phyloP scores from a whole-genome alignment of 1,140 invertebrate genomes.

The Drosophila albomicans region DNA sequence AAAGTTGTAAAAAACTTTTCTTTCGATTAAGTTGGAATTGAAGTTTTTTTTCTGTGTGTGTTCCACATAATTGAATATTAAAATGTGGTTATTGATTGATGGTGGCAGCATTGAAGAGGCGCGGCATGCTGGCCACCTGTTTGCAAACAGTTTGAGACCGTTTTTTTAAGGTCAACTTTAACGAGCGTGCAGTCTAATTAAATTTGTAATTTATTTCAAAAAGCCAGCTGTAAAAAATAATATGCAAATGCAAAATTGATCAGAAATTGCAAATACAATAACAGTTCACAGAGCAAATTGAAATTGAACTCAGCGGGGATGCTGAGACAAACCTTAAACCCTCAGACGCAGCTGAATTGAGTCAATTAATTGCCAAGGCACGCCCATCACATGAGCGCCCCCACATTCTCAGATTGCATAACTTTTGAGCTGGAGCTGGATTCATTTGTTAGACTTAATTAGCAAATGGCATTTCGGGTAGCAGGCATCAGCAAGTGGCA shows the following conservation, averaged over 20 bases:
- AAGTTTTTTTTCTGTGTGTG: background rate
- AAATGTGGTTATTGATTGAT: background rate
- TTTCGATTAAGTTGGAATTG: background rate
- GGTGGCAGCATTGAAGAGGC: background rate
- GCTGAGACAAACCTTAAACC: background rate
- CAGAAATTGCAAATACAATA: constrained; percentile 29
- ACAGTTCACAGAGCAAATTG: background rate
- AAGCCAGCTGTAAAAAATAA: constrained; percentile 1
- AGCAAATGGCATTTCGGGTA: constrained; percentile 41
- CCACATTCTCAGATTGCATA: constrained; percentile 27
- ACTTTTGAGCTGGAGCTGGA: constrained; percentile 2
- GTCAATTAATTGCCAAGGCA: constrained; percentile 35
- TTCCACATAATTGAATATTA: background rate
- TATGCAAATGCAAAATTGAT: constrained; percentile 39
- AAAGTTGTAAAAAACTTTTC: constrained; percentile 1
- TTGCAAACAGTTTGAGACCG: background rate
- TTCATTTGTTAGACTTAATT: constrained; percentile 47
- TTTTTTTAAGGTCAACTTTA: constrained; percentile 7
- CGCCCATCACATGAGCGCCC: constrained; percentile 20
- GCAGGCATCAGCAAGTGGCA: constrained; percentile 44
- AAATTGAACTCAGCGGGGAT: constrained; percentile 19
- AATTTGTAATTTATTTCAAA: constrained; percentile 10
- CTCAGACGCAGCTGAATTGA: constrained; percentile 10
- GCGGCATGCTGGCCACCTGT: constrained; percentile 7
- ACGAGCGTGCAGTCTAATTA: constrained; percentile 6